Percentiles rank a stretch among this genome's conserved stretches.
These are phyloP conservation scores for Eupithecia tripunctaria DNA, from an alignment of 2,888 invertebrate species.

Conservation along the genomic window DNA sequence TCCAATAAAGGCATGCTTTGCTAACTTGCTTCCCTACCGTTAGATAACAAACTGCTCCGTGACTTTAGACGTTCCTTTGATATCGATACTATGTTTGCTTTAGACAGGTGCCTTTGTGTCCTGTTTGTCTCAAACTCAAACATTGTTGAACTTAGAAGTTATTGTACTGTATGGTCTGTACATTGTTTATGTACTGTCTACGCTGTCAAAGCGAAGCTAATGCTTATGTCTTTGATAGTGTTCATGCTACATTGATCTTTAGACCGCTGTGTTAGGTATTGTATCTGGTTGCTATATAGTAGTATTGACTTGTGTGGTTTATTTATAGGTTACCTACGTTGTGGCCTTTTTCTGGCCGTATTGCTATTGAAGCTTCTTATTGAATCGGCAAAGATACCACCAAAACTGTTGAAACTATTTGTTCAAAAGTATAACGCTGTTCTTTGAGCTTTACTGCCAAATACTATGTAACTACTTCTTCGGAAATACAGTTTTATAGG, in stretches of 20 bases:
- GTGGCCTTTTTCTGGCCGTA: neutral
- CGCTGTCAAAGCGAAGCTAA: conserved; percentile 8
- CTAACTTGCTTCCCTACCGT: neutral
- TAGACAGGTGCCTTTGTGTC: conserved; percentile 22
- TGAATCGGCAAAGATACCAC: no score
- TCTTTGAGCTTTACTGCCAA: no score
- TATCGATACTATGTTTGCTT: neutral
- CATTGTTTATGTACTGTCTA: conserved; percentile 20
- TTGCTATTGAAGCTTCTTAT: neutral
- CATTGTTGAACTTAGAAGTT: conserved; percentile 27
- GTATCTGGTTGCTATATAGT: neutral
- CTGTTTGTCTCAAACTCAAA: conserved; percentile 25
- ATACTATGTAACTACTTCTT: no score
- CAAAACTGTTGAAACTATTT: no score
- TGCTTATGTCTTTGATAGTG: conserved; percentile 3
- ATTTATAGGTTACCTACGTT: neutral
- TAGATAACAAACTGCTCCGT: neutral
- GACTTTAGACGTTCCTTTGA: conserved; percentile 3
- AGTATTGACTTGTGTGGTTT: neutral
- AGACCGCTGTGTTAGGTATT: neutral
- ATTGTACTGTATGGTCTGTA: conserved; percentile 18
- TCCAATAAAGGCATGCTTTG: neutral
- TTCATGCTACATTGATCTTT: neutral
- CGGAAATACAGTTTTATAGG: no score
- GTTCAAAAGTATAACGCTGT: no score